Percentiles rank a stretch among this genome's conserved stretches.
Conservation (phyloP, 1,140 invertebrate genomes). For the Leptopilina clavipes region DNA sequence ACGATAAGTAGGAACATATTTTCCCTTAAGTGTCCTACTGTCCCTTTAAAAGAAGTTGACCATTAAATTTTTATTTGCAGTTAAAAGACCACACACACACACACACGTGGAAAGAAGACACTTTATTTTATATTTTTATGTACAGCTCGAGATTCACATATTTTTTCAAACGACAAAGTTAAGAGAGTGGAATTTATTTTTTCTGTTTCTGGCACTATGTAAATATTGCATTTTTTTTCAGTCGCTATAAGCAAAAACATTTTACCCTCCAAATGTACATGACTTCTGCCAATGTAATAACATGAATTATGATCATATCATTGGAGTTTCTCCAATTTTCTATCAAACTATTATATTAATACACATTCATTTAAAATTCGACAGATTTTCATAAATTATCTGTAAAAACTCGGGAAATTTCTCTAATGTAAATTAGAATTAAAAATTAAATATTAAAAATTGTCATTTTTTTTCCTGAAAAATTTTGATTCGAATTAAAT, state of each 20-base stretch:
- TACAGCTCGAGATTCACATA: neutral
- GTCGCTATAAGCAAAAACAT: constrained; percentile 53
- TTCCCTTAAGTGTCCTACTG: neutral
- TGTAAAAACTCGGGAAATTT: too few species aligned
- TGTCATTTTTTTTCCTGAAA: too few species aligned
- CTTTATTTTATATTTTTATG: constrained; percentile 18
- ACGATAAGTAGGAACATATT: neutral
- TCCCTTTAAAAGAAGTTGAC: neutral
- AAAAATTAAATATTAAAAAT: too few species aligned
- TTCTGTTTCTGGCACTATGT: constrained; percentile 48
- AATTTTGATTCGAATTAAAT: neutral
- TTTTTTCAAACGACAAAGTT: constrained; percentile 27
- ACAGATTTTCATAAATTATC: too few species aligned
- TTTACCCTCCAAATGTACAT: constrained; percentile 52
- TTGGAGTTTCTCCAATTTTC: constrained; percentile 62
- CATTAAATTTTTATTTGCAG: neutral
- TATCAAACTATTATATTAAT: constrained; percentile 8
- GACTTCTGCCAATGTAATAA: constrained; percentile 57
- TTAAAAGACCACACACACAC: neutral
- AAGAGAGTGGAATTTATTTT: neutral
- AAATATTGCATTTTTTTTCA: constrained; percentile 46
- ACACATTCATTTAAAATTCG: neutral
- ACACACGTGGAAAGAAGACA: neutral
- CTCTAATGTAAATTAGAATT: too few species aligned
- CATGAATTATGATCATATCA: constrained; percentile 61